Evolutionary conservation across 2,797 vertebrate species (phyloP).

Genomic region (Todus mexicanus): DNA sequence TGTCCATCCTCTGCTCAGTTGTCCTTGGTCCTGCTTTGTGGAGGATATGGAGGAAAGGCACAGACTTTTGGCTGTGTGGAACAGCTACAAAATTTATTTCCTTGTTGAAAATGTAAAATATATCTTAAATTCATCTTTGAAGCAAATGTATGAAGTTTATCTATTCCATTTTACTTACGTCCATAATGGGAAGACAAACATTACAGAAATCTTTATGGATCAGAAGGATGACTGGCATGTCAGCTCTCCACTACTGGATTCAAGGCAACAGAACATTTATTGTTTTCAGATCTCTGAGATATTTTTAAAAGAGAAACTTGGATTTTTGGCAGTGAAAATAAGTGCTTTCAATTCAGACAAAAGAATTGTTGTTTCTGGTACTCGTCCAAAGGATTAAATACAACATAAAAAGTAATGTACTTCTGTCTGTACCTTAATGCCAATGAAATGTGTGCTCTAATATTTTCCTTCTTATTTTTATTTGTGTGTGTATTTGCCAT

Average conservation of each 20-base stretch:
- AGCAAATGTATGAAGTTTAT: not conserved
- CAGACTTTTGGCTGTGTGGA: not conserved
- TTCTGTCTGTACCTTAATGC: not conserved
- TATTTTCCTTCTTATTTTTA: not conserved
- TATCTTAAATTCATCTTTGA: not conserved
- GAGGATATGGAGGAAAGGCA: not conserved
- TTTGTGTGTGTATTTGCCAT: not conserved
- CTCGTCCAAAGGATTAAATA: not conserved
- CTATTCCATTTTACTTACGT: not conserved
- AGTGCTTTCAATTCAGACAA: constrained; percentile 15
- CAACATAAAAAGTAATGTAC: not conserved
- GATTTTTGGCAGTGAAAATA: constrained; percentile 24
- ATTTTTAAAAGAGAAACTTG: not conserved
- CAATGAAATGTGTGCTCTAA: not conserved
- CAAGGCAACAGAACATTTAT: not conserved
- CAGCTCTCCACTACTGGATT: not conserved
- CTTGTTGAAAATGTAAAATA: not conserved
- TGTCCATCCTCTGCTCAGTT: not conserved
- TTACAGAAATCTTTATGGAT: not conserved
- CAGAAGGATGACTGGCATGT: not conserved
- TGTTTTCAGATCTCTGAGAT: not conserved
- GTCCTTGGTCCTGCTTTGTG: not conserved
- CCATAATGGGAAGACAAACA: not conserved
- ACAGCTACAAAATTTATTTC: not conserved
- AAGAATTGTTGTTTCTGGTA: constrained; percentile 31